Evolutionary conservation across 2,797 vertebrate species (phyloP).

Genomic region (Microcaecilia unicolor): DNA sequence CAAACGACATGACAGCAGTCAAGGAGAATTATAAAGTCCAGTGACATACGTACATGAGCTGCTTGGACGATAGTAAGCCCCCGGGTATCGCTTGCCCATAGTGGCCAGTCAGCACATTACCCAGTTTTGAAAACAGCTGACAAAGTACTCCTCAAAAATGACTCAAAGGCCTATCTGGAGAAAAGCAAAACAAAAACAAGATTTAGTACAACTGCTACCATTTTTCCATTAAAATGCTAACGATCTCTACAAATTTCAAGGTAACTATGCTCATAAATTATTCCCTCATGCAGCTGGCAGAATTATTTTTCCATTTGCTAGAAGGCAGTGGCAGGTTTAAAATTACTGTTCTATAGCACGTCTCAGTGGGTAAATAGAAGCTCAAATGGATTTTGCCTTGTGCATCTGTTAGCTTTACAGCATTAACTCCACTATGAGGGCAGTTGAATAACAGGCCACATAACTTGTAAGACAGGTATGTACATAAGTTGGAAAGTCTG

Average conservation of each 20-base stretch:
- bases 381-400: too few relatives aligned
- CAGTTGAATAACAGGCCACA: too few relatives aligned
- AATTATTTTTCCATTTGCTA: too few relatives aligned
- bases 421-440: too few relatives aligned
- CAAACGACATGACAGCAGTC: too few relatives aligned
- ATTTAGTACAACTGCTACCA: conserved; percentile 44
- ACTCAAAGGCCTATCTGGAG: conserved; percentile 21
- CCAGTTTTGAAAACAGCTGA: conserved; percentile 21
- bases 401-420: too few relatives aligned
- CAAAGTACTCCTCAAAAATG: conserved; percentile 9
- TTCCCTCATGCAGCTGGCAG: too few relatives aligned
- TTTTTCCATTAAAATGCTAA: conserved; percentile 60
- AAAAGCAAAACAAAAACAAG: conserved; percentile 24
- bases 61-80: conserved; percentile 48
- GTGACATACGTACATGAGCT: conserved; percentile 53
- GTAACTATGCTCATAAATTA: conserved; percentile 47
- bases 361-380: too few relatives aligned
- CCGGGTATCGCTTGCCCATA: conserved; percentile 61
- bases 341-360: too few relatives aligned
- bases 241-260: conserved; percentile 37
- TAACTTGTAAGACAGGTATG: too few relatives aligned
- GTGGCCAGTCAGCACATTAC: conserved; percentile 50
- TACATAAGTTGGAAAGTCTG: too few relatives aligned
- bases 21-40: neutral
- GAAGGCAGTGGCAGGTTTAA: too few relatives aligned